Base-by-base conservation (phyloP, 2,888 invertebrate genomes). In the Hypsopygia costalis region DNA sequence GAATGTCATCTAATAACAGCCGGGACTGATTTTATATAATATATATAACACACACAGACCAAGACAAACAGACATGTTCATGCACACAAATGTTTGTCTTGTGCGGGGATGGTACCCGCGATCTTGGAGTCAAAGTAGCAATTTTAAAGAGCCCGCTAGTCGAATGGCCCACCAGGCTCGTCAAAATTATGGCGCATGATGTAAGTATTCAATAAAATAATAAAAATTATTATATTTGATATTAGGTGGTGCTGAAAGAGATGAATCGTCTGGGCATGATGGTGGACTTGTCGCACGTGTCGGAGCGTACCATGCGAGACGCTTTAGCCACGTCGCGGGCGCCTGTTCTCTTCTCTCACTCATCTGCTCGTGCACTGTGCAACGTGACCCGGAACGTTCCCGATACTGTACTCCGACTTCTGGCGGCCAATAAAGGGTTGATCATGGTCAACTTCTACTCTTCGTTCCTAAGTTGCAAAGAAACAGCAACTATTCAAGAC, bases 191-290 rank as follows among this genome's bases (percentile, higher is more conserved):
- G n/a, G n/a, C n/a, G n/a, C n/a, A n/a, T n/a, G n/a, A n/a, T n/a
- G n/a, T n/a, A n/a, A n/a, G n/a, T n/a, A n/a, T n/a, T n/a, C n/a
- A n/a, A n/a, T n/a, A n/a, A n/a, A n/a, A n/a, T n/a, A n/a, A n/a
- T n/a, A n/a, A n/a, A n/a, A n/a, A n/a, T 30, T n/a, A 34, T 31
- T 16, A 6, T n/a, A 40, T 49, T 46, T 44, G 34, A 35, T n/a
- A n/a, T 9, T 83, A 94, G 94, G 92, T 92, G 63, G 93, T 96
- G 58, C 92, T 96, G 49, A 93, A 92, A 61, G 96, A 96, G 86
- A 96, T 96, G 96, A 96, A 96, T 85, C 92, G 96, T 1, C 89
- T 96, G 46, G 96, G 96, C 16, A 96, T 96, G 95, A 91, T 96
- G 74, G 94, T 96, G 50, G 96, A 97, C 74, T 79, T 95, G 54